Percentiles rank a stretch among this genome's conserved stretches.
These are phyloP conservation scores for Leptoteleia sp. DNA, from an alignment of 1,140 invertebrate species.

Conservation along the genomic window DNA sequence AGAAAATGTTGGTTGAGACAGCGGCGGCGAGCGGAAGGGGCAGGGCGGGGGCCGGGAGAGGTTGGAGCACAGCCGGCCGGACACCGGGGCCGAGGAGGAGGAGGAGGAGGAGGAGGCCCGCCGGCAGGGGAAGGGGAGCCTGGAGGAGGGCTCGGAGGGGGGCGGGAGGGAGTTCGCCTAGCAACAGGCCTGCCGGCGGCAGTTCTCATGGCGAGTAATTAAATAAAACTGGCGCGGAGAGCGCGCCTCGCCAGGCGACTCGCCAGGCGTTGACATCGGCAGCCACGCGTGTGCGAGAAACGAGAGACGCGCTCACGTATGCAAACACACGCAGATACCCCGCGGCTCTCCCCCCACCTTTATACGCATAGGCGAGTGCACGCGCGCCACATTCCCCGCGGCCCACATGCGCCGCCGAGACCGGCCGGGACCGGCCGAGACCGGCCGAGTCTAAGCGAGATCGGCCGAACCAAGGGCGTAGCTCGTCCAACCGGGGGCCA, in stretches of 20 bases:
- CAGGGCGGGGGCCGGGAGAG: too few relatives aligned
- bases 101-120: too few relatives aligned
- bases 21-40: too few relatives aligned
- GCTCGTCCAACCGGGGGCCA: slow-evolving; percentile 6
- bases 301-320: slow-evolving; percentile 35
- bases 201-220: slow-evolving; percentile 77
- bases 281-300: slow-evolving; percentile 27
- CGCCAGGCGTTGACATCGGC: slow-evolving; percentile 75
- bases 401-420: slow-evolving; percentile 67
- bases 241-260: slow-evolving; percentile 72
- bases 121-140: too few relatives aligned
- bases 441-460: too few relatives aligned
- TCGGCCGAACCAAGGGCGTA: slow-evolving; percentile 40
- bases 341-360: slow-evolving; percentile 30
- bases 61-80: too few relatives aligned
- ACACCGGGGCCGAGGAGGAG: too few relatives aligned
- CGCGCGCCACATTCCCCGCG: slow-evolving; percentile 63
- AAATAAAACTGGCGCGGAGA: slow-evolving; percentile 78
- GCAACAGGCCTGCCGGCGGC: slow-evolving; percentile 79
- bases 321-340: slow-evolving; percentile 38
- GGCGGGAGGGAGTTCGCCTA: slow-evolving; percentile 77
- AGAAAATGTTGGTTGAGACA: too few relatives aligned
- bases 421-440: too few relatives aligned
- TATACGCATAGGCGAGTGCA: slow-evolving; percentile 41
- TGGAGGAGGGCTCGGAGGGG: too few relatives aligned